Evolutionary conservation across 2,797 vertebrate species (phyloP).

Genomic region (Esox lucius): DNA sequence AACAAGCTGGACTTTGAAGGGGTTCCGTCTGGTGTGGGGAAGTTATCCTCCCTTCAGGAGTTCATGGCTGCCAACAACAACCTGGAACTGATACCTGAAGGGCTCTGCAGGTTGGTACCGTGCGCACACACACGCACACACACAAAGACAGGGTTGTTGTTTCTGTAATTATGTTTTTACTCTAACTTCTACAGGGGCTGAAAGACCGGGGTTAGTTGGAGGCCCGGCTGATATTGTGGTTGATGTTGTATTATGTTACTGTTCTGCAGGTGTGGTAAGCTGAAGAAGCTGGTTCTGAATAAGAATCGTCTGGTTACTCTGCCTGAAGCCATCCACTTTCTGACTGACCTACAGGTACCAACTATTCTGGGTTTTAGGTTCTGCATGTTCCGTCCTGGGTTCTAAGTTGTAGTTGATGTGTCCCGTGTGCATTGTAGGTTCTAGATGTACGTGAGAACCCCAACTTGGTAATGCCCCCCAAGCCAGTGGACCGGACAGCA

Average conservation of each 20-base stretch:
- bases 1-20: conserved; percentile 98
- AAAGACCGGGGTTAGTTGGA: too few species aligned
- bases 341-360: conserved; percentile 87
- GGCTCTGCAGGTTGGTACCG: conserved; percentile 87
- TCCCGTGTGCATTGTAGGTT: conserved; percentile 69
- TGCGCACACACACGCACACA: too few species aligned
- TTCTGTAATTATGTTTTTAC: too few species aligned
- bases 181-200: too few species aligned
- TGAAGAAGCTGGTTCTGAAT: conserved; percentile 94
- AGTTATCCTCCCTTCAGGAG: conserved; percentile 87
- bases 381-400: conserved; percentile 77
- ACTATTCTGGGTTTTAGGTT: conserved; percentile 68
- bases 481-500: conserved; percentile 82
- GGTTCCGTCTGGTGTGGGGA: conserved; percentile 92
- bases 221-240: background rate
- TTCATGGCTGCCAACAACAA: conserved; percentile 99
- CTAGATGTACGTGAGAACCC: conserved; percentile 96
- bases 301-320: conserved; percentile 95
- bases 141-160: too few species aligned
- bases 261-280: conserved; percentile 85
- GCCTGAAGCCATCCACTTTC: conserved; percentile 93
- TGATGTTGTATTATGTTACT: conserved; percentile 16
- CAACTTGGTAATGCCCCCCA: conserved; percentile 95
- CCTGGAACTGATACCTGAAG: conserved; percentile 95
- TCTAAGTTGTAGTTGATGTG: background rate